Evolutionary conservation across 2,888 invertebrate genomes (phyloP), one percentile per base, ranked within the genome.

Genomic region (Caenorhabditis sp.): DNA sequence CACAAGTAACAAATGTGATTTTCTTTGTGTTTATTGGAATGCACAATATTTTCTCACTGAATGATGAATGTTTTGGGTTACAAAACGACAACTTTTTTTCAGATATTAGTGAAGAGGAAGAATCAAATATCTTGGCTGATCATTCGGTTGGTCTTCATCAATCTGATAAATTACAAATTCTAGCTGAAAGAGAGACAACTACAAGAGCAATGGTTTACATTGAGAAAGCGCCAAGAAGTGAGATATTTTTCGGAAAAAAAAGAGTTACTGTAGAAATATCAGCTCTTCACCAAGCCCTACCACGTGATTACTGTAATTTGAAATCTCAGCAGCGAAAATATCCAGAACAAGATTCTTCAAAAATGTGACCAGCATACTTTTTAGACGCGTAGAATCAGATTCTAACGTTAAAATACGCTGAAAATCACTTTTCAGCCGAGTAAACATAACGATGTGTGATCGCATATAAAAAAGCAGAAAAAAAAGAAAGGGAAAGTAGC

Each of bases 121-220:
- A 72, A 37, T 62, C 65, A 17, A 54, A 50, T 12, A 51, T 61
- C 51, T 23, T 71, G 17, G 60, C 71, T 3, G 61, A 67, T 50
- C 27, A 53, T 1, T 58, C 65, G 1, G 55, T 50, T 12, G 19
- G 59, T 5, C 23, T 72, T 27, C 65, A 67, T 19, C 54, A 72
- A 61, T 61, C 62, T 1, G 68, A 72, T 5, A 62, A 66, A 31
- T 73, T 73, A 37, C 49, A 60, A 19, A 54, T 79, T 59, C 62
- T 84, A 43, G 83, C 82, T 53, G 84, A 84, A 27, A 83, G 84
- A 58, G 79, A 70, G 36, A 81, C 82, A 43, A 77, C 77, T 43
- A 69, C 66, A 50, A 65, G 84, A 66, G 84, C 84, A 83, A 65
- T 67, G n/a, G 84, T 77, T 68, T 84, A 78, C 65, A 59, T 77